phyloP scores from a whole-genome alignment of 2,888 invertebrate genomes.

The Megalurothrips usitatus region DNA sequence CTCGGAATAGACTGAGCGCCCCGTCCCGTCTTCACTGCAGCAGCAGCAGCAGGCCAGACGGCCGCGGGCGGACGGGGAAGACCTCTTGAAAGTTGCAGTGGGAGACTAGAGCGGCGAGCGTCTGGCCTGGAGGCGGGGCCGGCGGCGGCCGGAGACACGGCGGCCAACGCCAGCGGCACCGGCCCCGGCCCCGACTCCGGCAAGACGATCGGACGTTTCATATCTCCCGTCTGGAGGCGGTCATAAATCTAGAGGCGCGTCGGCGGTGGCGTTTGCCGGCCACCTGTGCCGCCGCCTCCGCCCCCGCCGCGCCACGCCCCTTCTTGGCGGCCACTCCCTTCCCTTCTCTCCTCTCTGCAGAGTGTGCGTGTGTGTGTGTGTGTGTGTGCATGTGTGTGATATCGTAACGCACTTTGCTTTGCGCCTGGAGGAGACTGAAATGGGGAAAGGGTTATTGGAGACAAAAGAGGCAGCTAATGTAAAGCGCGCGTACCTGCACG shows the following conservation, averaged over 20 bases:
- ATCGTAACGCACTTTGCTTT: neutral
- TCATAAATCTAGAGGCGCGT: neutral
- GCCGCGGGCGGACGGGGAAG: neutral
- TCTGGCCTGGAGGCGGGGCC: neutral
- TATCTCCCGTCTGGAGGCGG: neutral
- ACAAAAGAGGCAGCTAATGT: neutral
- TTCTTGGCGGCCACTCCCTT: neutral
- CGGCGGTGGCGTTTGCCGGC: neutral
- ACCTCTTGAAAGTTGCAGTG: no score
- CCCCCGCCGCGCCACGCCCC: neutral
- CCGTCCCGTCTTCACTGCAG: no score
- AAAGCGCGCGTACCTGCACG: neutral
- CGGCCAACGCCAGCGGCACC: neutral
- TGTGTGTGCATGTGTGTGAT: neutral
- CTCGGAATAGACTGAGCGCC: no score
- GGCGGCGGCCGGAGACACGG: neutral
- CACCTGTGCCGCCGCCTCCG: neutral
- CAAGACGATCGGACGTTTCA: neutral
- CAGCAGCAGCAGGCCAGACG: neutral
- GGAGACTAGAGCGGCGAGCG: neutral
- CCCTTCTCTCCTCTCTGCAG: neutral
- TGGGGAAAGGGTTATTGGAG: neutral
- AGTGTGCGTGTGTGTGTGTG: neutral
- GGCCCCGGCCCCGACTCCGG: neutral
- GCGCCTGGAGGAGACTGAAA: neutral